Percentiles rank a stretch among this genome's conserved stretches.
Evolutionary conservation across 1,140 invertebrate genomes (phyloP).

Genomic region (Drosophila kanapiae): DNA sequence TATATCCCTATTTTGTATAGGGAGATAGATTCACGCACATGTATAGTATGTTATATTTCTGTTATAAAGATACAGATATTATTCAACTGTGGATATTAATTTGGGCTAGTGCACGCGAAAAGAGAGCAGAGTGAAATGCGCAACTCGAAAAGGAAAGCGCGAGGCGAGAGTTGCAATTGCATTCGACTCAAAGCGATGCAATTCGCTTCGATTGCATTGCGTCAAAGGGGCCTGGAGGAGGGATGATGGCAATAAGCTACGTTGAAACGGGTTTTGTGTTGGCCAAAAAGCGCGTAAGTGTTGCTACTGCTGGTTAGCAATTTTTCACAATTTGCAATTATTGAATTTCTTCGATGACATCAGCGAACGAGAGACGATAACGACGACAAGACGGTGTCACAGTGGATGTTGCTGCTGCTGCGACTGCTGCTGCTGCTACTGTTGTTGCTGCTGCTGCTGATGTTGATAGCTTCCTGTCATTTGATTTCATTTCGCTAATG

Average conservation of each 20-base stretch:
- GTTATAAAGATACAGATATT: too few relatives aligned
- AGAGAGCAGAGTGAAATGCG: constrained; percentile 38
- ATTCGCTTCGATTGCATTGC: constrained; percentile 41
- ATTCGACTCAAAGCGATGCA: constrained; percentile 23
- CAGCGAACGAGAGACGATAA: constrained; percentile 38
- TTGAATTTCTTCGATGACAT: constrained; percentile 74
- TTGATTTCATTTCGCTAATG: constrained; percentile 65
- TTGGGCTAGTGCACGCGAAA: constrained; percentile 29
- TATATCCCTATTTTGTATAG: too few relatives aligned
- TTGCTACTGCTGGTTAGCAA: constrained; percentile 44
- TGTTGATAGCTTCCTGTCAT: constrained; percentile 65
- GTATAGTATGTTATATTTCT: too few relatives aligned
- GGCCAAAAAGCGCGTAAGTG: constrained; percentile 67
- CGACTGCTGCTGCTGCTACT: background rate
- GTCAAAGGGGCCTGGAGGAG: constrained; percentile 22
- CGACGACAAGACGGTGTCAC: constrained; percentile 23
- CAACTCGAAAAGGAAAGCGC: constrained; percentile 44
- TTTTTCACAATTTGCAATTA: constrained; percentile 74
- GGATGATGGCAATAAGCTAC: constrained; percentile 33
- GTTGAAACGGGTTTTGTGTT: constrained; percentile 66
- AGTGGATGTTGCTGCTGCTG: constrained; percentile 20
- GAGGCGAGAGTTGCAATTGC: constrained; percentile 31
- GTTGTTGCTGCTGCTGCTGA: background rate
- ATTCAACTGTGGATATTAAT: background rate
- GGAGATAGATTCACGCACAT: too few relatives aligned